A percentile compares a stretch with the other conserved stretches of the same genome.
Conservation (phyloP, 2,888 invertebrate species). For the Melipona bicolor region DNA sequence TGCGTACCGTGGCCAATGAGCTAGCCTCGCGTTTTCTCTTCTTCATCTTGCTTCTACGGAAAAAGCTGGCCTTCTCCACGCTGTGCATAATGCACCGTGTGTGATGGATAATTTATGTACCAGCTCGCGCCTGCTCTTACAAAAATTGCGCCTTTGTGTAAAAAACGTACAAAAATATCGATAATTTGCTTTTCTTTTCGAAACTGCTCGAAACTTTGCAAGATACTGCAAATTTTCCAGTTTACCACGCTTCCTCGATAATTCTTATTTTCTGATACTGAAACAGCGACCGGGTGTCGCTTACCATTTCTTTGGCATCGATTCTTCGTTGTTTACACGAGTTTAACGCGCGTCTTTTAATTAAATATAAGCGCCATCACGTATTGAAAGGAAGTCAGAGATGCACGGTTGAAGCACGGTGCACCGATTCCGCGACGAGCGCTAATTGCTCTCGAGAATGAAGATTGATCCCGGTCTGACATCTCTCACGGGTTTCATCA, state of each 20-base stretch:
- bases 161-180: background rate
- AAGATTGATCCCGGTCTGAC: constrained; percentile 60
- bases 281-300: too few relatives aligned
- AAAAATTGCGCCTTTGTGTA: background rate
- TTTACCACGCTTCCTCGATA: too few relatives aligned
- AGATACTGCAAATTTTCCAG: too few relatives aligned
- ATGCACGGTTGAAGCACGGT: constrained; percentile 4
- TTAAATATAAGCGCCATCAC: constrained; percentile 23
- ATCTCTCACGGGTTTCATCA: constrained; percentile 48
- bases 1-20: constrained; percentile 42
- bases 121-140: background rate
- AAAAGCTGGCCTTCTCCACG: constrained; percentile 17
- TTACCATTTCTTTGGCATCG: background rate
- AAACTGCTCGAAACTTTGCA: too few relatives aligned
- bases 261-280: too few relatives aligned
- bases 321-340: background rate
- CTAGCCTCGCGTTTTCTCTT: constrained; percentile 24
- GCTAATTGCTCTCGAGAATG: constrained; percentile 56
- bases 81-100: constrained; percentile 32
- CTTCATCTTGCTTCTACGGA: constrained; percentile 13
- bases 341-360: background rate
- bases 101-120: constrained; percentile 34
- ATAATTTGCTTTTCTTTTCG: background rate
- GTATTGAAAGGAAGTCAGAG: constrained; percentile 22
- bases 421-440: constrained; percentile 30